Conservation (phyloP, 2,113 vertebrate species). For the Oplegnathus fasciatus region DNA sequence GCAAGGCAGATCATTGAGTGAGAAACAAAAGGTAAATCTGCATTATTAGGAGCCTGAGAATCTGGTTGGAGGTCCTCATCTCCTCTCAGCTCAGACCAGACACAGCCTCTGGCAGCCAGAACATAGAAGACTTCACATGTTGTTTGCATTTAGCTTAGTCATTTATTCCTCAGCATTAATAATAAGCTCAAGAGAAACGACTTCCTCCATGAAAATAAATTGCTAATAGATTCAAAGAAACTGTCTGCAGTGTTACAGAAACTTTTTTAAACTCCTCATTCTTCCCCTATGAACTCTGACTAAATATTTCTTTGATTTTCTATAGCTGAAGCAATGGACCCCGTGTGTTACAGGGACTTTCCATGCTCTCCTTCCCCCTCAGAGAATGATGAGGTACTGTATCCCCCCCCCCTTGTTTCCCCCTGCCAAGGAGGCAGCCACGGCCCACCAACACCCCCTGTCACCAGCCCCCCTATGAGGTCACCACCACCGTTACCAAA, state of each 20-base stretch:
- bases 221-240: too few relatives aligned
- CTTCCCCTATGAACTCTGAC: constrained; percentile 28
- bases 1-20: constrained; percentile 38
- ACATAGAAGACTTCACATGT: constrained; percentile 9
- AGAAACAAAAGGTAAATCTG: constrained; percentile 49
- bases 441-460: constrained; percentile 46
- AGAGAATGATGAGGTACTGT: constrained; percentile 51
- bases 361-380: constrained; percentile 59
- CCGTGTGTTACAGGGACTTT: constrained; percentile 81
- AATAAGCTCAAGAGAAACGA: not conserved
- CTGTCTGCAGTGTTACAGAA: constrained; percentile 28
- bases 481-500: constrained; percentile 72
- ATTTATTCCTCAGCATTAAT: constrained; percentile 13
- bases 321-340: constrained; percentile 74
- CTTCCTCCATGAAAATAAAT: constrained; percentile 22
- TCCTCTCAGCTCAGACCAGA: constrained; percentile 34
- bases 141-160: constrained; percentile 31
- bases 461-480: constrained; percentile 72
- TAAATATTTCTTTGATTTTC: constrained; percentile 76
- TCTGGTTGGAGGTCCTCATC: not conserved
- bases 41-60: constrained; percentile 31
- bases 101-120: constrained; percentile 15
- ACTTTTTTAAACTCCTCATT: constrained; percentile 18
- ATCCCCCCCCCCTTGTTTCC: constrained; percentile 59
- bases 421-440: constrained; percentile 50